phyloP scores from a whole-genome alignment of 2,888 invertebrate species.

The Cryptus armator region DNA sequence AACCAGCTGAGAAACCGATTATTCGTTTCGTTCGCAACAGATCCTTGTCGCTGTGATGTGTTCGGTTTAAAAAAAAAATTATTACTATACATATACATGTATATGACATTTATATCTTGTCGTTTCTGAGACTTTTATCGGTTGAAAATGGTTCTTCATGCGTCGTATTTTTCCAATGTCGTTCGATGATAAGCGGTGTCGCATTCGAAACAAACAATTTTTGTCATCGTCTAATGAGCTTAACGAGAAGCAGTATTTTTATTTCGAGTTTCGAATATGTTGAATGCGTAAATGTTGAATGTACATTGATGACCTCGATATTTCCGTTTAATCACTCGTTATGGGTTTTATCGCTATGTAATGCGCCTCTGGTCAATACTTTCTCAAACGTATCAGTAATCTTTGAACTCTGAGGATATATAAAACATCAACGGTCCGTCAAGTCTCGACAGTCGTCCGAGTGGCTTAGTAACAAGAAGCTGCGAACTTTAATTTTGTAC shows the following conservation, averaged over 20 bases:
- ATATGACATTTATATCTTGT: not conserved
- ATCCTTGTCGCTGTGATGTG: constrained; percentile 7
- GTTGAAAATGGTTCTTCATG: too few relatives aligned
- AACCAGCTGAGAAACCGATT: constrained; percentile 66
- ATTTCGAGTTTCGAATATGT: not conserved
- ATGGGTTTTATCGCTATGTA: not conserved
- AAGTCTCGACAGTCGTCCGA: constrained; percentile 14
- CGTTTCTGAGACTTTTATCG: not conserved
- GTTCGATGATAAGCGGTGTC: too few relatives aligned
- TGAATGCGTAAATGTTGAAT: too few relatives aligned
- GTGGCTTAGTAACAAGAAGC: not conserved
- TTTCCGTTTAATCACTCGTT: not conserved
- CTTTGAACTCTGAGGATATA: not conserved
- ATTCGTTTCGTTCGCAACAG: constrained; percentile 35
- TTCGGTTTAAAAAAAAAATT: too few relatives aligned
- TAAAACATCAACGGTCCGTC: constrained; percentile 5
- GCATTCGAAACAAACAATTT: too few relatives aligned
- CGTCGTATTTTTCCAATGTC: too few relatives aligned
- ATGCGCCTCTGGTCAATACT: not conserved
- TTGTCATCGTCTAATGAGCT: too few relatives aligned
- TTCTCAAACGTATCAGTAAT: not conserved
- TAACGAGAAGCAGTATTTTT: too few relatives aligned
- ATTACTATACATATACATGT: not conserved
- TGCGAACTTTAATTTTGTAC: constrained; percentile 7
- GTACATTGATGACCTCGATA: not conserved